Evolutionary conservation across 1,140 invertebrate genomes (phyloP).

Genomic region (Teleopsis dalmanni): DNA sequence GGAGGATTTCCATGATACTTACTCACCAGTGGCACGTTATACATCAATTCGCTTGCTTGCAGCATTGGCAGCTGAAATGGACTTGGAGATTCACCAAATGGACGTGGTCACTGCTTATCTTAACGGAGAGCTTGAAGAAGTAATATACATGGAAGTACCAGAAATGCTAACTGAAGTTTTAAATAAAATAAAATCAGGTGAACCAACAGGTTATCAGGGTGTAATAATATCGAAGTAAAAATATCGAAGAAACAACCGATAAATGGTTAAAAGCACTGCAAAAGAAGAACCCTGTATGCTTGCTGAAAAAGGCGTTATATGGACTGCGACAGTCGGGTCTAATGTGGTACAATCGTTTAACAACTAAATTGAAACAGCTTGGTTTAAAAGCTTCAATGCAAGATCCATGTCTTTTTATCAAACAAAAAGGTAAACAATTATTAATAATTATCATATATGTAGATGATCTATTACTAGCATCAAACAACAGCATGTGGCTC

Average conservation of each 20-base stretch:
- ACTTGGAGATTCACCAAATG: conserved; percentile 27
- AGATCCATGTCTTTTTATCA: not conserved
- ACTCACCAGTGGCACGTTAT: conserved; percentile 29
- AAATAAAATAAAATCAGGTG: not conserved
- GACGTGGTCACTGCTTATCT: conserved; percentile 40
- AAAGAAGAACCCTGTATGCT: conserved; percentile 16
- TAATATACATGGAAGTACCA: conserved; percentile 39
- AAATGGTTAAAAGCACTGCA: not conserved
- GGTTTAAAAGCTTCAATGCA: not conserved
- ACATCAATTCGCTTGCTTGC: conserved; percentile 29
- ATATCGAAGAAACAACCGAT: not conserved
- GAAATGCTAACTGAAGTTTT: conserved; percentile 16
- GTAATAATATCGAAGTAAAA: not conserved
- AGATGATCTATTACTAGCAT: not conserved
- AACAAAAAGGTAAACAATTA: not conserved
- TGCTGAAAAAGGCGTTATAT: conserved; percentile 41
- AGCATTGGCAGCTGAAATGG: conserved; percentile 20
- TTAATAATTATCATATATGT: not conserved
- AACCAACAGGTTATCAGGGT: not conserved
- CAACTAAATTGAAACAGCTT: not conserved
- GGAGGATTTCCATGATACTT: conserved; percentile 36
- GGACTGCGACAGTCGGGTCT: not conserved
- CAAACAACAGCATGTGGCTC: not conserved
- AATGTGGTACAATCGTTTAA: not conserved
- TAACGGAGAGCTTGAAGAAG: conserved; percentile 39